Evolutionary conservation across 2,113 vertebrate species (phyloP).

Genomic region (Oceanodroma tethys): DNA sequence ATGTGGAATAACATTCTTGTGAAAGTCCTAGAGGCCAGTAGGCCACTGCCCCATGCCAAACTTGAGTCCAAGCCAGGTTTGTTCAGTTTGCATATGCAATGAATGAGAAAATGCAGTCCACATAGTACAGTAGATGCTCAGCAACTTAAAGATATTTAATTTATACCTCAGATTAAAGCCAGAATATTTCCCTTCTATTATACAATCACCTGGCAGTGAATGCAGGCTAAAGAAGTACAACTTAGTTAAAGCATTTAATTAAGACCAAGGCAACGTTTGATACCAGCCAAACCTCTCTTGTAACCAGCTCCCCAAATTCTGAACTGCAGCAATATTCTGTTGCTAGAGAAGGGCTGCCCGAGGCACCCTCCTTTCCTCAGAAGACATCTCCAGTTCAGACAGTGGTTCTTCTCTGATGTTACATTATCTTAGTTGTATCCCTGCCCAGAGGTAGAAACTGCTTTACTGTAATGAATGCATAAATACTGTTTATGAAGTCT

Average conservation of each 20-base stretch:
- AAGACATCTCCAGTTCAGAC: not conserved
- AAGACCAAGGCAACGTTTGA: not conserved
- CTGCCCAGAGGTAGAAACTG: not conserved
- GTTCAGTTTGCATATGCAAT: not conserved
- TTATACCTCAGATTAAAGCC: not conserved
- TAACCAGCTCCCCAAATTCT: not conserved
- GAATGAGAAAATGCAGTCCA: not conserved
- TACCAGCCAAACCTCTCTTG: not conserved
- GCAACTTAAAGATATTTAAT: not conserved
- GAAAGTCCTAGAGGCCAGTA: conserved; percentile 29
- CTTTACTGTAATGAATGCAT: not conserved
- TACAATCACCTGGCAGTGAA: not conserved
- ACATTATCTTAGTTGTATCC: not conserved
- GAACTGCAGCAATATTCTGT: not conserved
- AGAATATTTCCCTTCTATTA: not conserved
- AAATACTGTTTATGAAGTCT: conserved; percentile 2
- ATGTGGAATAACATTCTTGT: conserved; percentile 10
- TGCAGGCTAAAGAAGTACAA: not conserved
- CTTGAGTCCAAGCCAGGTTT: conserved; percentile 13
- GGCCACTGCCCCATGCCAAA: conserved; percentile 5
- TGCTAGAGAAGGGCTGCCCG: not conserved
- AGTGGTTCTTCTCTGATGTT: not conserved
- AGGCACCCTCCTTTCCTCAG: not conserved
- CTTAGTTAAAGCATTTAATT: not conserved
- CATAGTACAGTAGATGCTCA: not conserved